These are phyloP conservation scores for Tupiocoris notatus DNA, from an alignment of 2,888 invertebrate species.

Conservation along the genomic window DNA sequence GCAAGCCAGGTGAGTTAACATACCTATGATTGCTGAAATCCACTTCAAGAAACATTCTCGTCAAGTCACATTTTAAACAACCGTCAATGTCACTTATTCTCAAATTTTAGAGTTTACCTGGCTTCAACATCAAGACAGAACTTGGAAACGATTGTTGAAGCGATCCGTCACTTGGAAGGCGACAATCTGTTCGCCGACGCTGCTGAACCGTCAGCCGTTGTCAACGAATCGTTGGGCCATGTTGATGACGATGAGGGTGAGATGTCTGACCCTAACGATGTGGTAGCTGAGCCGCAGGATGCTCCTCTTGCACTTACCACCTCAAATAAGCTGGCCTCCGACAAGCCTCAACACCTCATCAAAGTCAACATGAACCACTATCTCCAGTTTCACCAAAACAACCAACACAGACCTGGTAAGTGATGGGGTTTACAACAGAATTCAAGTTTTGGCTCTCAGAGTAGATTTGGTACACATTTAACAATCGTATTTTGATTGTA, in stretches of 20 bases:
- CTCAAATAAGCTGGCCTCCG: slow-evolving; percentile 49
- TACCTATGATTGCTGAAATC: no score
- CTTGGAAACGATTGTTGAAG: slow-evolving; percentile 96
- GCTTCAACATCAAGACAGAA: slow-evolving; percentile 85
- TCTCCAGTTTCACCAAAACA: slow-evolving; percentile 62
- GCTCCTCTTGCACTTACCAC: slow-evolving; percentile 63
- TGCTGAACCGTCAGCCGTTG: slow-evolving; percentile 56
- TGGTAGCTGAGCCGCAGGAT: slow-evolving; percentile 51
- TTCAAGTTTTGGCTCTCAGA: no score
- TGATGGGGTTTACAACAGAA: background rate
- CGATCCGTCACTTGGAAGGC: slow-evolving; percentile 95
- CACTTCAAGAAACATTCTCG: no score
- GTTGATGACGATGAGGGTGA: slow-evolving; percentile 34
- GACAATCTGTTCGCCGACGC: slow-evolving; percentile 84
- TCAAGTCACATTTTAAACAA: background rate
- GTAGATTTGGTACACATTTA: no score
- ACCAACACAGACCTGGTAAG: slow-evolving; percentile 71
- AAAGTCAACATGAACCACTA: slow-evolving; percentile 59
- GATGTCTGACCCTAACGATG: background rate
- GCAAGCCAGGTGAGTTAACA: slow-evolving; percentile 52
- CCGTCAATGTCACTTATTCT: no score
- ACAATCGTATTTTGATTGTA: background rate
- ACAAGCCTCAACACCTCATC: slow-evolving; percentile 49
- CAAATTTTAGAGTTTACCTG: slow-evolving; percentile 57
- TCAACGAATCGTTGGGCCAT: slow-evolving; percentile 52